These are phyloP conservation scores for Vulpes lagopus DNA, from an alignment of 2,113 vertebrate genomes.

Conservation along the genomic window DNA sequence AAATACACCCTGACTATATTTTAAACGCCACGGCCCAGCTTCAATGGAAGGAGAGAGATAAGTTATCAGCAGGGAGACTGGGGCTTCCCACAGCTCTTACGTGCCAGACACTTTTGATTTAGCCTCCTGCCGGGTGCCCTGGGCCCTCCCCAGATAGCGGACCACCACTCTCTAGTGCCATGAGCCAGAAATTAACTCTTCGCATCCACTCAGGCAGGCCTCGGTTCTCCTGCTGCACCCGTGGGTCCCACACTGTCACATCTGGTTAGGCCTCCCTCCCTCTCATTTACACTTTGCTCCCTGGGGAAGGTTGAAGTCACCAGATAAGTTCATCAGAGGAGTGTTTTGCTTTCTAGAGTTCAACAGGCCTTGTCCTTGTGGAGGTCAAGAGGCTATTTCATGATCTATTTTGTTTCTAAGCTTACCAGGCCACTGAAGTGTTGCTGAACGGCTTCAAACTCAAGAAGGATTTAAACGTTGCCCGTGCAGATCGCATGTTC, in stretches of 20 bases:
- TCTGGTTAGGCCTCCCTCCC: background rate
- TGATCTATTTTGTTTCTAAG: background rate
- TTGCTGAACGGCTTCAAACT: background rate
- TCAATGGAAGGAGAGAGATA: conserved; percentile 40
- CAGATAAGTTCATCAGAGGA: background rate
- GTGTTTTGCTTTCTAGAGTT: no score
- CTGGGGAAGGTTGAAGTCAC: background rate
- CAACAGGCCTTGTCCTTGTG: background rate
- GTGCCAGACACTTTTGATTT: conserved; percentile 64
- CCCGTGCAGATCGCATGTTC: no score
- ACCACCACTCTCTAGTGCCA: conserved; percentile 28
- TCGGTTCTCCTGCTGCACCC: background rate
- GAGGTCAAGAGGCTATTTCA: background rate
- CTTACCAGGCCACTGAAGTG: background rate
- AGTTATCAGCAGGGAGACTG: conserved; percentile 53
- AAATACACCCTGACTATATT: conserved; percentile 52
- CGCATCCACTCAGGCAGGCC: background rate
- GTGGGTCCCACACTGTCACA: conserved; percentile 41
- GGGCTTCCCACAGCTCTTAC: background rate
- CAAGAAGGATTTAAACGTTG: background rate
- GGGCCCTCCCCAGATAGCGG: background rate
- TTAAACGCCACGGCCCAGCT: conserved; percentile 8
- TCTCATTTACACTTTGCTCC: background rate
- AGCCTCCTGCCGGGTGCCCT: conserved; percentile 60
- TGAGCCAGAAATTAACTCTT: conserved; percentile 68